phyloP scores from a whole-genome alignment of 2,797 vertebrate species.

The Diplodus sargus region DNA sequence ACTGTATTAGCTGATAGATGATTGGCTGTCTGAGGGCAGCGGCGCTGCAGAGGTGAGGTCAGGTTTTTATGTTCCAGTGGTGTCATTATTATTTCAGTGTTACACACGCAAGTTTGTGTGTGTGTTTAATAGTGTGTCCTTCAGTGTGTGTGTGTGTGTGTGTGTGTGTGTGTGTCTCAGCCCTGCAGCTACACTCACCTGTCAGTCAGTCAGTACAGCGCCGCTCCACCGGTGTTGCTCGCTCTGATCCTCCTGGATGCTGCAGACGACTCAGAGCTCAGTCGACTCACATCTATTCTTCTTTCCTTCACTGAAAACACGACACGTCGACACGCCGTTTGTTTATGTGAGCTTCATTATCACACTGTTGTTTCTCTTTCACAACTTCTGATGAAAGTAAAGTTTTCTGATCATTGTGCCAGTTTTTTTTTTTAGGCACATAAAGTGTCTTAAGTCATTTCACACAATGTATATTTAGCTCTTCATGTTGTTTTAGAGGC shows the following conservation, averaged over 20 bases:
- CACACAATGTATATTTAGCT: no score
- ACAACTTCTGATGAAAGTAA: neutral
- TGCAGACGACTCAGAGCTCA: neutral
- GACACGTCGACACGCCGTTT: neutral
- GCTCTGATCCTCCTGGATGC: conserved; percentile 13
- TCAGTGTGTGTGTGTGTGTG: conserved; percentile 7
- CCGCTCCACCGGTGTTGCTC: conserved; percentile 5
- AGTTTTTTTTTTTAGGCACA: no score
- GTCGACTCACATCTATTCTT: conserved; percentile 13
- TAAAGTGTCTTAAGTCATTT: no score
- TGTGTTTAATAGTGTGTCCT: neutral
- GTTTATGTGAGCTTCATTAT: neutral
- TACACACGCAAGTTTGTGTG: conserved; percentile 2
- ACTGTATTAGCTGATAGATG: neutral
- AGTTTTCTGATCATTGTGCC: no score
- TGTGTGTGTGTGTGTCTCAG: conserved; percentile 3
- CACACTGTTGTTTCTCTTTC: neutral
- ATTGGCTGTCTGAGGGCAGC: neutral
- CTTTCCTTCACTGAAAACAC: neutral
- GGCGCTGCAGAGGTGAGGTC: conserved; percentile 4
- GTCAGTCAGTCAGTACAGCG: conserved; percentile 39
- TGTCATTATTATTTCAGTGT: conserved; percentile 6
- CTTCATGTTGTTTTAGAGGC: no score
- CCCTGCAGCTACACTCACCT: conserved; percentile 33
- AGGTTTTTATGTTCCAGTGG: neutral